Evolutionary conservation across 2,113 vertebrate genomes (phyloP).

Genomic region (Carollia perspicillata): DNA sequence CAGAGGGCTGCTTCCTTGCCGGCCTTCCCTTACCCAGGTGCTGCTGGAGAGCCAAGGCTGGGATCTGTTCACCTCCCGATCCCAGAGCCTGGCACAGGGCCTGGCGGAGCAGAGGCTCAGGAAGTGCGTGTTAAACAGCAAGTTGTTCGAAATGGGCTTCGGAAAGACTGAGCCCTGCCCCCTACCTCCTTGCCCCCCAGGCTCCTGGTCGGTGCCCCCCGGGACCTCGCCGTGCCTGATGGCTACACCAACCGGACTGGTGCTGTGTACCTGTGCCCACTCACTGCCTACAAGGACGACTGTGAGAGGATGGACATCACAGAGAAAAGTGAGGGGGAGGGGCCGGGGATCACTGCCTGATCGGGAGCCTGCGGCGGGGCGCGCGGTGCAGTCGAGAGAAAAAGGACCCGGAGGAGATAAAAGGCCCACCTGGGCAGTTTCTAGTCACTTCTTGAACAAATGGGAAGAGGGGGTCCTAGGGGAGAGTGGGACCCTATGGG

Average conservation of each 20-base stretch:
- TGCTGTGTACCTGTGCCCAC: constrained; percentile 91
- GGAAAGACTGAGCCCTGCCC: not conserved
- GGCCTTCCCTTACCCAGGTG: not conserved
- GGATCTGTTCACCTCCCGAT: not conserved
- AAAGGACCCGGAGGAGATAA: not conserved
- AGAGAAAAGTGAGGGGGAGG: constrained; percentile 83
- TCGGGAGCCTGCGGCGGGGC: not conserved
- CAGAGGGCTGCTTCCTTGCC: not conserved
- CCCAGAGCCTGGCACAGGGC: not conserved
- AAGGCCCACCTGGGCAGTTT: not conserved
- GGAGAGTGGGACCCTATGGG: not conserved
- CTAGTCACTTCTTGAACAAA: not conserved
- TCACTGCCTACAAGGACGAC: constrained; percentile 81
- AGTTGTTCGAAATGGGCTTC: not conserved
- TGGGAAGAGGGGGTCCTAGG: not conserved
- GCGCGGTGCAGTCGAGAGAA: not conserved
- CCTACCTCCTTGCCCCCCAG: constrained; percentile 71
- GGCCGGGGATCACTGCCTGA: not conserved
- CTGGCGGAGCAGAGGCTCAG: not conserved
- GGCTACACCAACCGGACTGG: constrained; percentile 87
- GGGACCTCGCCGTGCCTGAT: constrained; percentile 79
- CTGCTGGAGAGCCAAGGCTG: not conserved
- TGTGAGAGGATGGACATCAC: constrained; percentile 89
- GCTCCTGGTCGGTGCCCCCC: constrained; percentile 91
- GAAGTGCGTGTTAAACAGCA: not conserved